A percentile compares a stretch with the other conserved stretches of the same genome.
phyloP scores from a whole-genome alignment of 92 coral and sea anemone species.

The Palythoa grandiflora region DNA sequence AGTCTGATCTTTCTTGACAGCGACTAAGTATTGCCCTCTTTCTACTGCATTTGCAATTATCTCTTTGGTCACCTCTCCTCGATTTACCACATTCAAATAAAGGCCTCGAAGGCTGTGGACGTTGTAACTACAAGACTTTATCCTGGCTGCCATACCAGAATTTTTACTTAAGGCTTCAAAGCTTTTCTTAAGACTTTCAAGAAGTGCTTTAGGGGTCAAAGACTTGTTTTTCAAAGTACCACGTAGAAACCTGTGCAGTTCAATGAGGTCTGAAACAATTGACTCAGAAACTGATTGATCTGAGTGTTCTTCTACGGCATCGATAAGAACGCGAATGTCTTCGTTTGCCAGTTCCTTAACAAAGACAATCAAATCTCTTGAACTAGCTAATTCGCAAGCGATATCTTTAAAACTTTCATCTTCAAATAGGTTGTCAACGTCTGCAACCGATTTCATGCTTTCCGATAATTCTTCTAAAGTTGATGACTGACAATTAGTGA shows the following conservation, averaged over 20 bases:
- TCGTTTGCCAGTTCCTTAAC: conserved; percentile 84
- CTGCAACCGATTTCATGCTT: conserved; percentile 34
- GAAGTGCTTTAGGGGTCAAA: conserved; percentile 51
- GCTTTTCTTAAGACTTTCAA: conserved; percentile 36
- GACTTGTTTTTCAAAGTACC: conserved; percentile 59
- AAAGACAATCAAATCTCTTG: conserved; percentile 78
- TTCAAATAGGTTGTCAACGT: conserved; percentile 54
- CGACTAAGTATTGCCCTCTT: conserved; percentile 74
- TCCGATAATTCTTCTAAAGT: conserved; percentile 14
- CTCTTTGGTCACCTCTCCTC: conserved; percentile 90
- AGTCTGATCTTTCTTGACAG: conserved; percentile 44
- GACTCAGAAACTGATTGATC: conserved; percentile 95
- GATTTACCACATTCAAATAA: conserved; percentile 88
- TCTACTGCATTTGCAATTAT: conserved; percentile 79
- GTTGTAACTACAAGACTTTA: conserved; percentile 76
- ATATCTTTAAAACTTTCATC: conserved; percentile 66
- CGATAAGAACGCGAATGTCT: conserved; percentile 89
- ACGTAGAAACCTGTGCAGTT: conserved; percentile 89
- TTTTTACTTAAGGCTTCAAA: conserved; percentile 52
- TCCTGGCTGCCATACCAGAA: conserved; percentile 86
- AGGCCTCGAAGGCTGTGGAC: conserved; percentile 91
- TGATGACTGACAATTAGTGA: background rate
- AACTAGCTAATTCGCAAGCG: conserved; percentile 64
- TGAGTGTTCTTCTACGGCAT: conserved; percentile 98
- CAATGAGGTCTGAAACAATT: conserved; percentile 91